These are phyloP conservation scores for Tachypleus tridentatus DNA, from an alignment of 1,140 invertebrate species.

Conservation along the genomic window DNA sequence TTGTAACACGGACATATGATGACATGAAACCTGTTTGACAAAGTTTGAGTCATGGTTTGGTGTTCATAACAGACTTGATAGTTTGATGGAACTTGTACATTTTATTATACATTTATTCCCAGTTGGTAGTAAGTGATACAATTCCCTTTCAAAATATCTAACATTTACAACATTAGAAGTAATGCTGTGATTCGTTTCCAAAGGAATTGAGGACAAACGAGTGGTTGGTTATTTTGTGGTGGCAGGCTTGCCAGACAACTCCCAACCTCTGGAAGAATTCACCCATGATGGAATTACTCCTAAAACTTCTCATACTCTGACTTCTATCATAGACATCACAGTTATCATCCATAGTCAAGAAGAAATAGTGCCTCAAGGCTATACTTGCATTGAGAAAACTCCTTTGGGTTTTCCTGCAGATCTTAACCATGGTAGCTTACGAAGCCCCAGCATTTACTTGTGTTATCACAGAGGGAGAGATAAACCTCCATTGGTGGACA, in stretches of 20 bases:
- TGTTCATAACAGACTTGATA: background rate
- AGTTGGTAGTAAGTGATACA: background rate
- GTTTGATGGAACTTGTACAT: background rate
- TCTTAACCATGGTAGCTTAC: slow-evolving; percentile 91
- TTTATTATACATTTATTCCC: background rate
- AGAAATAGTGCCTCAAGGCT: slow-evolving; percentile 70
- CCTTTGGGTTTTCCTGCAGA: slow-evolving; percentile 77
- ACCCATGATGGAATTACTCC: slow-evolving; percentile 62
- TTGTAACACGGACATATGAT: background rate
- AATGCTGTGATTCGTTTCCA: background rate
- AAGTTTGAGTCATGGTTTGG: background rate
- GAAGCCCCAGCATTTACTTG: slow-evolving; percentile 82
- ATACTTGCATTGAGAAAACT: slow-evolving; percentile 66
- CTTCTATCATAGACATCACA: slow-evolving; percentile 94
- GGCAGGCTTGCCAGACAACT: slow-evolving; percentile 75
- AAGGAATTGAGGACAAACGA: slow-evolving; percentile 35
- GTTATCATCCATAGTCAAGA: slow-evolving; percentile 84
- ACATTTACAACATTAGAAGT: background rate
- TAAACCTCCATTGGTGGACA: slow-evolving; percentile 92
- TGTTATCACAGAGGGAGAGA: slow-evolving; percentile 84
- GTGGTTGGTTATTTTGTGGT: slow-evolving; percentile 88
- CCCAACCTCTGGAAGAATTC: slow-evolving; percentile 64
- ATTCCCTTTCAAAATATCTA: background rate
- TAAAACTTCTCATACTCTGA: slow-evolving; percentile 52
- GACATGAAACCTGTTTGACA: background rate